Conservation (phyloP, 2,888 invertebrate species). For the Podotricha telesiphe region DNA sequence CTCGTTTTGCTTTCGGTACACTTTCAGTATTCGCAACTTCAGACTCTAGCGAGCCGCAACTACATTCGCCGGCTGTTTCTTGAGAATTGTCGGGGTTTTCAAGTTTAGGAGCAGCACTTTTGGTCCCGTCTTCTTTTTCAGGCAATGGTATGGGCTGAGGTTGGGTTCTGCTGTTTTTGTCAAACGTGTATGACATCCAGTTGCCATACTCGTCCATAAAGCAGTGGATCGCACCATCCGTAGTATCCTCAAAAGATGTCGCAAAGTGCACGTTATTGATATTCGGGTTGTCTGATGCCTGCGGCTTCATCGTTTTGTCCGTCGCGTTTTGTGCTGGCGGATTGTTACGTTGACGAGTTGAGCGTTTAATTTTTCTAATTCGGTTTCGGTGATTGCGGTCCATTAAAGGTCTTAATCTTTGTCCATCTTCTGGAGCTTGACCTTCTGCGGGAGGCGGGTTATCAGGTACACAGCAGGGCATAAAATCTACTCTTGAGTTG, state of each 20-base stretch:
- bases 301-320: conserved; percentile 66
- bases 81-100: conserved; percentile 70
- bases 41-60: conserved; percentile 77
- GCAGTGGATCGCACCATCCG: conserved; percentile 92
- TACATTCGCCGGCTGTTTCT: conserved; percentile 75
- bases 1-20: conserved; percentile 67
- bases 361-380: conserved; percentile 82
- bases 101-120: conserved; percentile 61
- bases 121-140: conserved; percentile 64
- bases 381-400: conserved; percentile 79
- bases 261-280: conserved; percentile 86
- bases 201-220: conserved; percentile 93
- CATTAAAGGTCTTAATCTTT: conserved; percentile 73
- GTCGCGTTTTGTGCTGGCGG: conserved; percentile 60
- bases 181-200: conserved; percentile 93
- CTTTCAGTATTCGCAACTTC: conserved; percentile 72
- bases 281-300: conserved; percentile 59
- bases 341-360: conserved; percentile 78
- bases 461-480: conserved; percentile 71
- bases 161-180: conserved; percentile 86
- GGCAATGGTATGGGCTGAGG: conserved; percentile 68
- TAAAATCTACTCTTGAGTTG: conserved; percentile 84
- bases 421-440: conserved; percentile 65
- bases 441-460: conserved; percentile 60
- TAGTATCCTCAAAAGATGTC: conserved; percentile 91